Conservation (phyloP, 2,113 vertebrate species). For the Corythornis vintsioides region DNA sequence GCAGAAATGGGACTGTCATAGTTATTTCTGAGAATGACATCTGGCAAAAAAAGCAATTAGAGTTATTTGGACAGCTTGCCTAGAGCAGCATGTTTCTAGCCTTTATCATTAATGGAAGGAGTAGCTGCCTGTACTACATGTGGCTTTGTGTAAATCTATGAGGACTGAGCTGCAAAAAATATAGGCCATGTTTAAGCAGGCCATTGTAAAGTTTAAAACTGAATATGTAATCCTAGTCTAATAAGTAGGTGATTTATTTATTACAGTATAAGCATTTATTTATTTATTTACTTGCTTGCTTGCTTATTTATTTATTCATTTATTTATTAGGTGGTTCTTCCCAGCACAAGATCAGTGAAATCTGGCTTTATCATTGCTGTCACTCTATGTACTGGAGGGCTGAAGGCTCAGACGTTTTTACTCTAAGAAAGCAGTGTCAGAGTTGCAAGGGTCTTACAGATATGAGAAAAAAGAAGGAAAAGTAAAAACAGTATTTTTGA, state of each 20-base stretch:
- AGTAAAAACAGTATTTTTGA: background rate
- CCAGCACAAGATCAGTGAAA: background rate
- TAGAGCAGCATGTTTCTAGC: background rate
- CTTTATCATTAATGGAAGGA: background rate
- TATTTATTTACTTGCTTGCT: too few species aligned
- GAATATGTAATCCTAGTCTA: background rate
- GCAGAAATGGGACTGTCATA: background rate
- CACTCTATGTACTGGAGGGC: too few species aligned
- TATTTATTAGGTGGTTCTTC: background rate
- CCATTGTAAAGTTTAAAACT: background rate
- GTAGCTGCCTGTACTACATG: background rate
- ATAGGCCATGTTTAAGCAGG: background rate
- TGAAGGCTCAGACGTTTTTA: background rate
- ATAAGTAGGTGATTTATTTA: background rate
- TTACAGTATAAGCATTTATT: background rate
- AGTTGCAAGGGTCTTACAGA: background rate
- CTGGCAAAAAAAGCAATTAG: conserved; percentile 1
- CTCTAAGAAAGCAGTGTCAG: background rate
- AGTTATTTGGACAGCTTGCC: conserved; percentile 9
- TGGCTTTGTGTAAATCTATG: background rate
- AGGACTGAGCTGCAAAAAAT: background rate
- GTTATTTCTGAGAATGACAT: background rate
- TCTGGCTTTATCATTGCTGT: background rate
- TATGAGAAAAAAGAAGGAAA: background rate
- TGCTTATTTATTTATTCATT: too few species aligned